Conservation (phyloP, 2,113 vertebrate species). For the Diadophis punctatus region DNA sequence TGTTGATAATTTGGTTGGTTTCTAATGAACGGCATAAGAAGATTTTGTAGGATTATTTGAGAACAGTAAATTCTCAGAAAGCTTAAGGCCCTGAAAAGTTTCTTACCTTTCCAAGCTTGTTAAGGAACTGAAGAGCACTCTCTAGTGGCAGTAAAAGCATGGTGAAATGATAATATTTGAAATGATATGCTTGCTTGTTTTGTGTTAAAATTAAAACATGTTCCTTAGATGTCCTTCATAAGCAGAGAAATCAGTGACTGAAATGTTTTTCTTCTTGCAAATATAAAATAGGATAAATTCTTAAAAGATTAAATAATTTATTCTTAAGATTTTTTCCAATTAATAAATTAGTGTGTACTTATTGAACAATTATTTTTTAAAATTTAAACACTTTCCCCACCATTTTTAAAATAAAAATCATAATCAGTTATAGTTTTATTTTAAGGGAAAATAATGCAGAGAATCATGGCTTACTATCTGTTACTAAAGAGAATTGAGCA, state of each 20-base stretch:
- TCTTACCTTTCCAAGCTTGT: slow-evolving; percentile 55
- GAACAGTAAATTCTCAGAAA: slow-evolving; percentile 36
- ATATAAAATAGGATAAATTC: slow-evolving; percentile 58
- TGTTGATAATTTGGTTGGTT: slow-evolving; percentile 35
- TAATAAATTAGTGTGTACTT: slow-evolving; percentile 39
- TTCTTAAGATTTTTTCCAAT: slow-evolving; percentile 57
- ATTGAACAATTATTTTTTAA: neutral
- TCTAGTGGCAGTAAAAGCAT: slow-evolving; percentile 70
- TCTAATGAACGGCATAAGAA: slow-evolving; percentile 26
- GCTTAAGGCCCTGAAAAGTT: slow-evolving; percentile 34
- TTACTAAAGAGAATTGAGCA: neutral
- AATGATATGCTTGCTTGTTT: neutral
- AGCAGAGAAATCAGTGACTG: slow-evolving; percentile 46
- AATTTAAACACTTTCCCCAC: slow-evolving; percentile 19
- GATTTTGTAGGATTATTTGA: slow-evolving; percentile 38
- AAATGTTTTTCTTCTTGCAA: slow-evolving; percentile 56
- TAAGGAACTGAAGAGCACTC: slow-evolving; percentile 79
- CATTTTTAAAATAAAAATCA: slow-evolving; percentile 5
- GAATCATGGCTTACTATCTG: slow-evolving; percentile 26
- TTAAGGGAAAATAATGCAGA: slow-evolving; percentile 54
- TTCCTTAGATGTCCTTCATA: slow-evolving; percentile 1
- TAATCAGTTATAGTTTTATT: slow-evolving; percentile 30
- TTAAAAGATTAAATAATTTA: slow-evolving; percentile 78
- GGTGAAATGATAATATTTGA: slow-evolving; percentile 19
- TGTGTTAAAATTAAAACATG: neutral